Base-by-base conservation (phyloP, 2,888 invertebrate genomes). In the Syrista parreyssii region DNA sequence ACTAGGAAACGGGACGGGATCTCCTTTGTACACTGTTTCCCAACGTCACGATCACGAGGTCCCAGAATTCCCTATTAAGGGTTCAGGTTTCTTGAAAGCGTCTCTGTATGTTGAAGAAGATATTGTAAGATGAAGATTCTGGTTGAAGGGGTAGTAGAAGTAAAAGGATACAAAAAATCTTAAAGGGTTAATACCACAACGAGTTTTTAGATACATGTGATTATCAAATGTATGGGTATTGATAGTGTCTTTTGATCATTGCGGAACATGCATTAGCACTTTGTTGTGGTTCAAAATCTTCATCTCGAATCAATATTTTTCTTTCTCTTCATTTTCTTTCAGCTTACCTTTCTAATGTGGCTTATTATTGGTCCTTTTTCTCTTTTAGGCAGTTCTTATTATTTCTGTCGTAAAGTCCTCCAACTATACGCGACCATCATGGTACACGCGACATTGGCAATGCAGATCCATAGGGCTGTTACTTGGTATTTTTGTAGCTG, bases 221-320 rank as follows among this genome's bases (percentile, higher is more conserved):
- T 75, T 75, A 55, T n/a, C 3, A 79, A 77, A 75, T 68, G 68
- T 12, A 11, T n/a, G 75, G 40, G 72, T 68, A 78, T 75, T n/a
- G n/a, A 32, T 3, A 75, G 23, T 68, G 75, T 30, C 0, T 34
- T 23, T 68, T 3, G 15, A 9, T 34, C 30, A 32, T 71, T 31
- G 11, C 3, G 71, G 3, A 55, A 55, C 23, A 55, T n/a, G 55
- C 55, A 55, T 15, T 15, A 15, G 11, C 30, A 2, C 15, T 32
- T 71, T 9, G n/a, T 30, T 6, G 6, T 30, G 30, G 30, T 15
- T 3, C 11, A 30, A 71, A 30, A 71, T 30, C 30, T 11, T 32
- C 12, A 30, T 32, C 6, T 71, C 11, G n/a, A 3, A 12, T 6
- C 9, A 12, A 15, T 11, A 6, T 11, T 71, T 71, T 15, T 12